Base-by-base conservation (phyloP, 2,888 invertebrate species). In the Gortyna flavago region DNA sequence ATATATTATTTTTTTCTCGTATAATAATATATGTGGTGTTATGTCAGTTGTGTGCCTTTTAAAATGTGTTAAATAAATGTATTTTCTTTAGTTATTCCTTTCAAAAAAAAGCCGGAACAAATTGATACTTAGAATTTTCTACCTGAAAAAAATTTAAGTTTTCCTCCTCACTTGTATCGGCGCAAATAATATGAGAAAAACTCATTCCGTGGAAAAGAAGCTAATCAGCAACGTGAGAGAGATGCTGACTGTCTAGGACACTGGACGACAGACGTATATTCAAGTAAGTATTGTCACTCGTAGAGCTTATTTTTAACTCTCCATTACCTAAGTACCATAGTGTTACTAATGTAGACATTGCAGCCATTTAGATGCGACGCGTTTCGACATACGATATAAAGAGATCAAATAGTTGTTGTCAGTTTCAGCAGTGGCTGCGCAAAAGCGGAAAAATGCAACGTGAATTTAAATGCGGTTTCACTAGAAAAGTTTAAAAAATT, bases 391-490 rank as follows among this genome's bases (percentile, higher is more conserved):
- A 51, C 21, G 41, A 29, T 57, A 57, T 38, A 77, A 44, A 54
- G 44, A 64, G 35, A 41, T 25, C 16, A 5, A 18, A 59, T 32
- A n/a, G 25, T 29, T 29, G 25, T 62, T 21, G 16, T 18, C 2
- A 2, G 6, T 35, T 69, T 64, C 16, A 77, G 18, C 8, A 32
- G 7, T 11, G 21, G 8, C 21, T 41, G 16, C 32, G 21, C 21
- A 13, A 61, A 68, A 25, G 7, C 6, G 1, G 7, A 6, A 73
- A 59, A 48, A 48, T 57, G 8, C 18, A 18, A 44, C 21, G 21
- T 7, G 0, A n/a, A n/a, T n/a, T n/a, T n/a, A n/a, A n/a, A n/a
- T n/a, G 7, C 0, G 2, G 8, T 29, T 72, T 18, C 0, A 2
- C 18, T 62, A 13, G 2, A 13, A 16, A 25, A 16, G 25, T 54